Percentiles rank a stretch among this genome's conserved stretches.
Evolutionary conservation across 2,888 invertebrate genomes (phyloP).

Genomic region (Gymnocheta viridis): DNA sequence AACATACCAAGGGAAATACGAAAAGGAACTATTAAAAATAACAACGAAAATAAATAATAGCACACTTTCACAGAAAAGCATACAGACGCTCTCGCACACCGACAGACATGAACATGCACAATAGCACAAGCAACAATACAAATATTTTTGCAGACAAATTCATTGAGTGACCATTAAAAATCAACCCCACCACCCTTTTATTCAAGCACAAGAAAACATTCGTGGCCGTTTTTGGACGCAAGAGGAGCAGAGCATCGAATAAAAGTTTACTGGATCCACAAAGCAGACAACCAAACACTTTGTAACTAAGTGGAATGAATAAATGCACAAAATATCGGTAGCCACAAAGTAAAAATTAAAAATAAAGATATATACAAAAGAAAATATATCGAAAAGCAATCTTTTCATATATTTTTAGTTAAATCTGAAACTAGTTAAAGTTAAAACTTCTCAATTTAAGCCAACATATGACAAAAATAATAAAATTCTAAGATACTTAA

Average conservation of each 20-base stretch:
- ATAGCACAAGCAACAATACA: constrained; percentile 26
- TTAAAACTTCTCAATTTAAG: constrained; percentile 29
- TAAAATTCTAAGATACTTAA: constrained; percentile 22
- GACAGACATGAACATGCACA: not conserved
- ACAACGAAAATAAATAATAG: constrained; percentile 38
- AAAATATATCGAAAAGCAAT: not conserved
- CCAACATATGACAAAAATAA: constrained; percentile 7
- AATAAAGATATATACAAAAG: not conserved
- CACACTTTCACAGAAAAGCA: constrained; percentile 20
- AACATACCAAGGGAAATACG: constrained; percentile 66
- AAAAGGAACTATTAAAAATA: constrained; percentile 54
- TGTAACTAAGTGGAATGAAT: constrained; percentile 38
- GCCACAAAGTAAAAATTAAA: constrained; percentile 7
- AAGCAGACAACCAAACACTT: constrained; percentile 24
- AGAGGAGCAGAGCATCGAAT: not conserved
- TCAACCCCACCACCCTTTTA: constrained; percentile 11
- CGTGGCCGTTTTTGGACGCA: too few relatives aligned
- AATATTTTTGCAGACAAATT: constrained; percentile 57
- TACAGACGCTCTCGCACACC: not conserved
- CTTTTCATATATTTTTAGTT: not conserved
- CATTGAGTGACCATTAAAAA: constrained; percentile 68
- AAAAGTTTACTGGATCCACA: constrained; percentile 24
- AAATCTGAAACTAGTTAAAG: not conserved
- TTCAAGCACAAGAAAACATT: not conserved
- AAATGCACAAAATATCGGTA: constrained; percentile 12